Evolutionary conservation across 2,113 vertebrate species (phyloP).

Genomic region (Promerops cafer): DNA sequence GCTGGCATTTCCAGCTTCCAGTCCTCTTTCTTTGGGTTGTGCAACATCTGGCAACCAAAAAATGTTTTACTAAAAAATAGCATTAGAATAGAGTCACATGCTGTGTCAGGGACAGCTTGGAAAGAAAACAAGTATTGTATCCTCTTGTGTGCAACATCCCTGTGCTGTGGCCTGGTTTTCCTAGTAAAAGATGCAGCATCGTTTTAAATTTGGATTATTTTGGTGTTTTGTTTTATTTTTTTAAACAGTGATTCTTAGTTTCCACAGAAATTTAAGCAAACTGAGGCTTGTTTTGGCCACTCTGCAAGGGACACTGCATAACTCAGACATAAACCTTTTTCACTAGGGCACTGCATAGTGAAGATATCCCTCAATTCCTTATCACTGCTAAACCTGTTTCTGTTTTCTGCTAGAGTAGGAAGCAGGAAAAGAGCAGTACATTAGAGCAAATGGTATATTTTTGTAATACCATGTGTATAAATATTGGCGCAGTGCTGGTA

Average conservation of each 20-base stretch:
- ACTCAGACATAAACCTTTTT: not conserved
- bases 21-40: not conserved
- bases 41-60: not conserved
- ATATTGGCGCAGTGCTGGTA: not conserved
- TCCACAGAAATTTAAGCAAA: not conserved
- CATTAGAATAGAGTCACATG: not conserved
- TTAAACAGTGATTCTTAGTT: not conserved
- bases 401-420: not conserved
- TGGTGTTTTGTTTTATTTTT: not conserved
- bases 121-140: constrained; percentile 5
- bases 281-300: not conserved
- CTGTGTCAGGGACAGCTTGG: not conserved
- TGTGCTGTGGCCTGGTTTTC: not conserved
- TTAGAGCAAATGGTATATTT: not conserved
- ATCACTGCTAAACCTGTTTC: not conserved
- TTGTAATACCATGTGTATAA: not conserved
- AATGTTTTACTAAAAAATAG: not conserved
- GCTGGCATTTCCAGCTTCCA: not conserved
- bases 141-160: not conserved
- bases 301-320: not conserved
- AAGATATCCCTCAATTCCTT: not conserved
- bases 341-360: not conserved
- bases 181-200: not conserved
- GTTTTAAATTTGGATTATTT: not conserved
- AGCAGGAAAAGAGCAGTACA: not conserved